These are phyloP conservation scores for Cepaea hortensis DNA, from an alignment of 2,888 invertebrate species.

Conservation along the genomic window DNA sequence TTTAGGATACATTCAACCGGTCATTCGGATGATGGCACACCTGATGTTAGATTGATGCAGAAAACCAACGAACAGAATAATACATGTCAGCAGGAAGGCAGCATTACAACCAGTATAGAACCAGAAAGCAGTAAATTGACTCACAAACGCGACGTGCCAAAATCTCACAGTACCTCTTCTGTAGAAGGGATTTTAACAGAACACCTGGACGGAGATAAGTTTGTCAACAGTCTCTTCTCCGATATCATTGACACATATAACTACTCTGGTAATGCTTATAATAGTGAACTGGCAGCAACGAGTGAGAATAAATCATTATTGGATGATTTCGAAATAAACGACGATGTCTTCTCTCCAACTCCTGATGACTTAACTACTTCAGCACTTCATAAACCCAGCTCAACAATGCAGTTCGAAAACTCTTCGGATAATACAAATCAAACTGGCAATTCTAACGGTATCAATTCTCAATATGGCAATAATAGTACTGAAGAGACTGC, in stretches of 20 bases:
- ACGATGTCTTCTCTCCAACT: constrained; percentile 34
- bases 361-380: neutral
- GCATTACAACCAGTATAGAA: no score
- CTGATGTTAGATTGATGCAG: no score
- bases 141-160: neutral
- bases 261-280: constrained; percentile 8
- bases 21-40: no score
- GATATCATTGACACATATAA: constrained; percentile 21
- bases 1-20: neutral
- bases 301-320: constrained; percentile 4
- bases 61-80: no score
- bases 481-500: neutral
- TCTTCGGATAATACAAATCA: no score
- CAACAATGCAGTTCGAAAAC: no score
- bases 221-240: constrained; percentile 41
- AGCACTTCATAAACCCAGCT: neutral
- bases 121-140: neutral
- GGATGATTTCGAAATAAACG: constrained; percentile 2
- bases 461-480: neutral
- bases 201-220: constrained; percentile 40
- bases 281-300: constrained; percentile 3
- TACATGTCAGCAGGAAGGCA: neutral
- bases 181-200: neutral
- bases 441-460: no score
- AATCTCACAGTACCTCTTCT: neutral